phyloP scores from a whole-genome alignment of 2,113 vertebrate genomes.

The Aegotheles bennettii region DNA sequence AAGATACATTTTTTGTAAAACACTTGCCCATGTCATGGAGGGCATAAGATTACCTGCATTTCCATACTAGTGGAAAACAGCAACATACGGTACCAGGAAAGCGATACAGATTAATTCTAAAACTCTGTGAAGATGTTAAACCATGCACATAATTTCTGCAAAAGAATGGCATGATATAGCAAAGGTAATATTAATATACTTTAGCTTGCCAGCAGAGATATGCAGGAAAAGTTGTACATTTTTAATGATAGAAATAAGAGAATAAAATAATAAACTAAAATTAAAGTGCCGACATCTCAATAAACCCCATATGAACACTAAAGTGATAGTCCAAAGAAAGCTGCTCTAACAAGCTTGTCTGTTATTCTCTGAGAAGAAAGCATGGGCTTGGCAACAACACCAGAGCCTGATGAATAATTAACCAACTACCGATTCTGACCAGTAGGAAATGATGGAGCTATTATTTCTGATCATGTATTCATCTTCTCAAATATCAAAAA shows the following conservation, averaged over 20 bases:
- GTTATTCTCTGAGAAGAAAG: slow-evolving; percentile 43
- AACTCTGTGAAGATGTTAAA: neutral
- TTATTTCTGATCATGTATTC: slow-evolving; percentile 8
- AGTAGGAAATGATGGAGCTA: neutral
- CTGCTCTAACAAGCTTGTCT: slow-evolving; percentile 54
- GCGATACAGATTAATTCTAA: neutral
- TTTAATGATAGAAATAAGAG: neutral
- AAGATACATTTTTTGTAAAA: slow-evolving; percentile 49
- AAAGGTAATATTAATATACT: neutral
- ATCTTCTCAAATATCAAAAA: neutral
- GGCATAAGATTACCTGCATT: slow-evolving; percentile 21
- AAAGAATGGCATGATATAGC: neutral
- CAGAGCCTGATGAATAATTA: slow-evolving; percentile 54
- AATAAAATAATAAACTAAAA: slow-evolving; percentile 8
- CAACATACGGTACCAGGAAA: slow-evolving; percentile 26
- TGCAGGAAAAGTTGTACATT: neutral
- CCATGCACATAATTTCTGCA: neutral
- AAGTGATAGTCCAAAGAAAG: slow-evolving; percentile 46
- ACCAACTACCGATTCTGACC: slow-evolving; percentile 12
- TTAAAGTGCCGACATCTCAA: slow-evolving; percentile 3
- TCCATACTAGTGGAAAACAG: slow-evolving; percentile 45
- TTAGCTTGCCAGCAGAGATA: neutral
- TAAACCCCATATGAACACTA: slow-evolving; percentile 19
- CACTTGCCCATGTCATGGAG: neutral
- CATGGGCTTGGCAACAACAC: slow-evolving; percentile 22